Base-by-base conservation (phyloP, 2,888 invertebrate genomes). In the Eupeodes luniger region DNA sequence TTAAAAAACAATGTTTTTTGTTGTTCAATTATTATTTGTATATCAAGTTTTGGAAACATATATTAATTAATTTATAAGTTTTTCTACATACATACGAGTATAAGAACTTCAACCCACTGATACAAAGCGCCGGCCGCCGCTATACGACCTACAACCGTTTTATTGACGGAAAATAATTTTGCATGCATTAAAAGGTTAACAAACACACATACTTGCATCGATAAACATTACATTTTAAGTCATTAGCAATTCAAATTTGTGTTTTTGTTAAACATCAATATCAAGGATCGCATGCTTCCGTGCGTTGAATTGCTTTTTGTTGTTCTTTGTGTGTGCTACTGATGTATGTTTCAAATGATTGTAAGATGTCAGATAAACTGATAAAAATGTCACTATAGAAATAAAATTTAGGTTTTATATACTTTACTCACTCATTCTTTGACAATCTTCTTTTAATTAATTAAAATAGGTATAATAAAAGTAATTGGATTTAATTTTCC, bases 171-270 rank as follows among this genome's bases (percentile, higher is more conserved):
- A 82, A 82, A 78, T 82, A 74, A 75, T 74, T 86, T 78, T 55
- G 55, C 78, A 72, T 66, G 55, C 85, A 78, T 69, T 64, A 14
- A 10, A 59, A 59, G 7, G 14, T 19, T 1, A 2, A 27, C 27
- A 27, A 2, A 27, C 27, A 27, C 27, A 27, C 27, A 66, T 19
- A 16, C 77, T 82, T 85, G 81, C 77, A 67, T 49, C 67, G 11
- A 86, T 86, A 85, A 85, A 85, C 81, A 78, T 81, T 77, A n/a
- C 51, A 36, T 70, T 47, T 79, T 40, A 14, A 49, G 19, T 62
- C 16, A 85, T 85, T 85, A 81, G 44, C 76, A 85, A 76, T 81
- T 85, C 81, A 85, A 85, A 85, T 80, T 59, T 36, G 16, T 27
- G 66, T 66, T 72, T 66, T 66, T 14, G 74, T 82, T 34, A 7